phyloP scores from a whole-genome alignment of 2,113 vertebrate species.

The Corythaeola cristata region DNA sequence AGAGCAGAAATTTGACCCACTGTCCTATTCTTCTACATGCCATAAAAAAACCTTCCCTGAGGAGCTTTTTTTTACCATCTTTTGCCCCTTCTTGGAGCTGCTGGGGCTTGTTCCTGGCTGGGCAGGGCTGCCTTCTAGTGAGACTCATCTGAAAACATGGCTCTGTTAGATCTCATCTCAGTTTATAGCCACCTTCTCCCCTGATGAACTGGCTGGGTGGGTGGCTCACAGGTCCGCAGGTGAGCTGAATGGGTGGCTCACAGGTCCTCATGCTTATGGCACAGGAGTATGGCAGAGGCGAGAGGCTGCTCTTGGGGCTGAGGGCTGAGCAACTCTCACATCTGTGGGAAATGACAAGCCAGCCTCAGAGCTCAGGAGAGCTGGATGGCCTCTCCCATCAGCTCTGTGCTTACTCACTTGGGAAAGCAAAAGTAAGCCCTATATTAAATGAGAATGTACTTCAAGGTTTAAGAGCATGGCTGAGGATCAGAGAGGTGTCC shows the following conservation, averaged over 20 bases:
- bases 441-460: neutral
- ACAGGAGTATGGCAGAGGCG: neutral
- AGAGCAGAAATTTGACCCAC: neutral
- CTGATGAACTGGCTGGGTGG: neutral
- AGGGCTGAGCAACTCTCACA: neutral
- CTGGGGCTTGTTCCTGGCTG: neutral
- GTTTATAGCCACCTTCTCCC: neutral
- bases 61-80: neutral
- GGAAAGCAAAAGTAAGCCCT: neutral
- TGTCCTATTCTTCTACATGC: neutral
- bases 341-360: neutral
- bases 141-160: neutral
- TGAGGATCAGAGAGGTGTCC: neutral
- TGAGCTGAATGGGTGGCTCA: neutral
- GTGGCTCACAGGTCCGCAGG: neutral
- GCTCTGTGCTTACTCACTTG: neutral
- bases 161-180: neutral
- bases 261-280: neutral
- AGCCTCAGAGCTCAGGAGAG: neutral
- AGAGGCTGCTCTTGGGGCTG: neutral
- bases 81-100: neutral
- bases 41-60: neutral
- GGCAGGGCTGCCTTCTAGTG: neutral
- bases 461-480: neutral
- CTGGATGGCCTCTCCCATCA: neutral